Percentiles rank a stretch among this genome's conserved stretches.
Evolutionary conservation across 2,113 vertebrate genomes (phyloP).

Genomic region (Urocynchramus pylzowi): DNA sequence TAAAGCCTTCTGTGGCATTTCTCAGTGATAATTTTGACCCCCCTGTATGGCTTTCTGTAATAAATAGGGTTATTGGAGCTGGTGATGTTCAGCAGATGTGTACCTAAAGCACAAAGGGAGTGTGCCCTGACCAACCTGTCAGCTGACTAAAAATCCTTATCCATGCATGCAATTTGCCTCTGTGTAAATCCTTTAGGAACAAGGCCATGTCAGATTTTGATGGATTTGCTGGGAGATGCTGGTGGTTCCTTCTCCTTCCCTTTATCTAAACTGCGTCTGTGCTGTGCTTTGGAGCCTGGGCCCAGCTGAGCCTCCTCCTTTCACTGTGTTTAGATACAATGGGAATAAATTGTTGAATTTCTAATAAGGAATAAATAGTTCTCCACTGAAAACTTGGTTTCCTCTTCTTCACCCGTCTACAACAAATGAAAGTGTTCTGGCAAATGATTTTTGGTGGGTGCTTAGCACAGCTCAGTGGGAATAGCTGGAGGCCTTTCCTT

Average conservation of each 20-base stretch:
- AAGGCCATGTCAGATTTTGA: not conserved
- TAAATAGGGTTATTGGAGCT: conserved; percentile 65
- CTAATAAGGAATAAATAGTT: not conserved
- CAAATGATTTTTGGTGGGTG: not conserved
- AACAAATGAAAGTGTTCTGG: not conserved
- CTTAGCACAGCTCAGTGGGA: not conserved
- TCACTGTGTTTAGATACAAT: not conserved
- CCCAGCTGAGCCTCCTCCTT: not conserved
- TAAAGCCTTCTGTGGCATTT: conserved; percentile 32
- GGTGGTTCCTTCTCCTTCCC: not conserved
- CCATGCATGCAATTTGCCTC: not conserved
- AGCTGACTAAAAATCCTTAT: not conserved
- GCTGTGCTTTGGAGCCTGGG: not conserved
- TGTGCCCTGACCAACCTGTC: not conserved
- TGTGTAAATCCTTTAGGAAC: not conserved
- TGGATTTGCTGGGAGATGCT: not conserved
- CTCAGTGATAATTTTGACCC: not conserved
- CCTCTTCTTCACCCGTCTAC: not conserved
- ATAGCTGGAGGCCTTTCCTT: not conserved
- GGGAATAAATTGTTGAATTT: not conserved
- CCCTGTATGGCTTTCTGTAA: conserved; percentile 47
- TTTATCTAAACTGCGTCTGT: not conserved
- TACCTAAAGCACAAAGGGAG: not conserved
- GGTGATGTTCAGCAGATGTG: not conserved
- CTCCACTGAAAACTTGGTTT: not conserved